Percentiles rank a stretch among this genome's conserved stretches.
phyloP scores from a whole-genome alignment of 1,140 invertebrate species.

The Brachionus angularis region DNA sequence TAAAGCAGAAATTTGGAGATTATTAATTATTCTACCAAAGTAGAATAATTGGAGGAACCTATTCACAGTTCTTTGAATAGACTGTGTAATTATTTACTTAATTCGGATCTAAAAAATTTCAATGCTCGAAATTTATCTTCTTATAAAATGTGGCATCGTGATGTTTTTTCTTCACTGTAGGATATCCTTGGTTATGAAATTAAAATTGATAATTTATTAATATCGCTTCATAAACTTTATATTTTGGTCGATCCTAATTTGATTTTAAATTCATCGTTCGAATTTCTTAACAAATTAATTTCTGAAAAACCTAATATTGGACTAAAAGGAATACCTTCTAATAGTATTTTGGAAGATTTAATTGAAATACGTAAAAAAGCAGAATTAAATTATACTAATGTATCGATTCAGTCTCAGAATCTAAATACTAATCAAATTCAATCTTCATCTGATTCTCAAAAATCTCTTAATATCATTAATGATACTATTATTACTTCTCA shows the following conservation, averaged over 20 bases:
- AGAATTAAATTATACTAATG: not conserved
- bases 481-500: too few relatives aligned
- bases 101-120: not conserved
- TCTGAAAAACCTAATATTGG: not conserved
- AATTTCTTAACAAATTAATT: conserved; percentile 4
- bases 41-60: too few relatives aligned
- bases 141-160: not conserved
- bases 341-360: not conserved
- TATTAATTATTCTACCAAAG: too few relatives aligned
- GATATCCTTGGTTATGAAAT: not conserved
- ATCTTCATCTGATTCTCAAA: too few relatives aligned
- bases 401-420: not conserved
- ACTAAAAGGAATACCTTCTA: not conserved
- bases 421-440: not conserved
- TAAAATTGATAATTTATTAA: not conserved
- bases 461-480: too few relatives aligned
- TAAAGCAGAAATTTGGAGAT: too few relatives aligned
- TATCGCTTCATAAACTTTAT: not conserved
- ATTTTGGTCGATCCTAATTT: not conserved
- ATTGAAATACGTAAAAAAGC: not conserved
- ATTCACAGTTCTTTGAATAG: not conserved
- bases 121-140: not conserved
- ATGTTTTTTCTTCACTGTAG: not conserved
- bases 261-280: not conserved
- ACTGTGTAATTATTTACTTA: not conserved